Evolutionary conservation across 2,113 vertebrate genomes (phyloP).

Genomic region (Balaeniceps rex): DNA sequence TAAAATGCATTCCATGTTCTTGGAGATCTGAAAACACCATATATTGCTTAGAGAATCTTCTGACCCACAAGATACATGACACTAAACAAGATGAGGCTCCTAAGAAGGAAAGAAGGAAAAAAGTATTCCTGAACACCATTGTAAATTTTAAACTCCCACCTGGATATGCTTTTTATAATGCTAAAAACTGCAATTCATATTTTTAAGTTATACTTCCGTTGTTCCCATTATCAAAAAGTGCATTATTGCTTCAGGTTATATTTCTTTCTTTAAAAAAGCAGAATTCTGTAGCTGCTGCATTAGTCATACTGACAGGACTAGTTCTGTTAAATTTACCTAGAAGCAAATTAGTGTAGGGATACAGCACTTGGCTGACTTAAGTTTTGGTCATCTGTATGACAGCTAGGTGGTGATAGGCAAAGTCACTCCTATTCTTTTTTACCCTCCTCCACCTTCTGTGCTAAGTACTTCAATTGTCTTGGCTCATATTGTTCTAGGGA

Average conservation of each 20-base stretch:
- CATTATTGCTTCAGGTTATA: background rate
- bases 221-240: background rate
- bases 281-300: background rate
- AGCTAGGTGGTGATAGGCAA: background rate
- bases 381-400: background rate
- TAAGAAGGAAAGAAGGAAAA: background rate
- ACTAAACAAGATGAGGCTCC: background rate
- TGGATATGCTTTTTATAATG: background rate
- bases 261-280: background rate
- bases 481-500: background rate
- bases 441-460: background rate
- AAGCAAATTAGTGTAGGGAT: background rate
- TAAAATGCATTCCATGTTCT: background rate
- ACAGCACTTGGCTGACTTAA: background rate
- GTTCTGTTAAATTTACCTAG: background rate
- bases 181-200: background rate
- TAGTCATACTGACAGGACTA: background rate
- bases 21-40: background rate
- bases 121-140: background rate
- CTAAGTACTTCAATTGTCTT: background rate
- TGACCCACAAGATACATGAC: background rate
- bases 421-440: background rate
- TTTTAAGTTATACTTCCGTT: background rate
- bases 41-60: background rate
- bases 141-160: background rate